These are phyloP conservation scores for Zygothrica quintamaculata DNA, from an alignment of 2,888 invertebrate genomes.

Conservation along the genomic window DNA sequence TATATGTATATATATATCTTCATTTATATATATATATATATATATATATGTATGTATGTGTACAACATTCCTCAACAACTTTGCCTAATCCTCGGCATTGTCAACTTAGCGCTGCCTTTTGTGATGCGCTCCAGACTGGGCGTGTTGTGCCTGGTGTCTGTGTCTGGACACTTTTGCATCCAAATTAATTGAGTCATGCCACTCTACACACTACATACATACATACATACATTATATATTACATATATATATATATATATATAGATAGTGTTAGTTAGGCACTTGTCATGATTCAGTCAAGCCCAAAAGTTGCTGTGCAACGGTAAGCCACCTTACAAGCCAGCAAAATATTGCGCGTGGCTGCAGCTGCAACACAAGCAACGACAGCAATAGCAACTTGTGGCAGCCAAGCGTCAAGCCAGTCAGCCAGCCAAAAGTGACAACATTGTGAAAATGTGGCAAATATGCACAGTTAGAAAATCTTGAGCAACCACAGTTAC, in stretches of 20 bases:
- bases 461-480: constrained; percentile 58
- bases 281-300: constrained; percentile 53
- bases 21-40: constrained; percentile 2
- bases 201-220: constrained; percentile 32
- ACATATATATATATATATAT: constrained; percentile 2
- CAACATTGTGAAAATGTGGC: constrained; percentile 60
- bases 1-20: not conserved
- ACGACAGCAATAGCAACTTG: constrained; percentile 42
- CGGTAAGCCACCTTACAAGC: constrained; percentile 64
- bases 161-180: constrained; percentile 68
- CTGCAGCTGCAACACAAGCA: constrained; percentile 31
- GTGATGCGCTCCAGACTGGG: constrained; percentile 57
- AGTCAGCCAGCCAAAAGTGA: constrained; percentile 42
- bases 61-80: constrained; percentile 46
- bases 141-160: constrained; percentile 55
- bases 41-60: constrained; percentile 8
- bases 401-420: constrained; percentile 48
- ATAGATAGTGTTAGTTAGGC: constrained; percentile 3
- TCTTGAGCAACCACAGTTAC: constrained; percentile 44
- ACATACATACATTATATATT: not conserved
- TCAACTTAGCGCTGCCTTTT: constrained; percentile 56
- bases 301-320: constrained; percentile 57
- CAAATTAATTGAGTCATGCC: constrained; percentile 74
- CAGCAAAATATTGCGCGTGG: constrained; percentile 25
- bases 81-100: constrained; percentile 51